A percentile compares a stretch with the other conserved stretches of the same genome.
Evolutionary conservation across 2,113 vertebrate species (phyloP).

Genomic region (Paralichthys olivaceus): DNA sequence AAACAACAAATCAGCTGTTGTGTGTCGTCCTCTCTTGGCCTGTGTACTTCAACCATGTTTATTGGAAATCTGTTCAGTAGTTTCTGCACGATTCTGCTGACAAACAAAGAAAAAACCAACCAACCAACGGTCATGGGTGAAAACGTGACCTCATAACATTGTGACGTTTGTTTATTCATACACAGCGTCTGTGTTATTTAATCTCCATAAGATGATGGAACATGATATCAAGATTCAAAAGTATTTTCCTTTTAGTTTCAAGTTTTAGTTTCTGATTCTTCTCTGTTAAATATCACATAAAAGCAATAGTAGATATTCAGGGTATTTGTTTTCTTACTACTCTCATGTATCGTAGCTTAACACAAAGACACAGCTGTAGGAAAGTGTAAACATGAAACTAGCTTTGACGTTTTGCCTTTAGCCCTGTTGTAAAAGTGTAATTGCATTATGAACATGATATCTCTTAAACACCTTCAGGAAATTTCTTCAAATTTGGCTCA

Average conservation of each 20-base stretch:
- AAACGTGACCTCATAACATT: background rate
- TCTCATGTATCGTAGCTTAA: background rate
- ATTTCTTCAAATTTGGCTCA: background rate
- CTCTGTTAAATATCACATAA: background rate
- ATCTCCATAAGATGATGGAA: background rate
- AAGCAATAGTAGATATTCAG: background rate
- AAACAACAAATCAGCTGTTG: too few relatives aligned
- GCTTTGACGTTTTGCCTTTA: background rate
- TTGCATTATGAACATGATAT: background rate
- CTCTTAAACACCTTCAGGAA: background rate
- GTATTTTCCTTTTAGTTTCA: background rate
- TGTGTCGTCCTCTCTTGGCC: too few relatives aligned
- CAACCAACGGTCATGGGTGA: too few relatives aligned
- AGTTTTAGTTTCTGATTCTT: too few relatives aligned
- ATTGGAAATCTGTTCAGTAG: too few relatives aligned
- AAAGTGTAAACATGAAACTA: background rate
- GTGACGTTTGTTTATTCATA: conserved; percentile 1
- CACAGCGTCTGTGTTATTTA: background rate
- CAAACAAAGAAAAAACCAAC: too few relatives aligned
- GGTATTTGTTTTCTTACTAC: background rate
- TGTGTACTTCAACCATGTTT: too few relatives aligned
- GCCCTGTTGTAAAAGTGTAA: background rate
- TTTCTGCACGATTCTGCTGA: too few relatives aligned
- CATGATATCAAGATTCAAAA: background rate
- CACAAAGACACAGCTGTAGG: background rate